Evolutionary conservation across 2,797 vertebrate species (phyloP).

Genomic region (Adelosebastes latens): DNA sequence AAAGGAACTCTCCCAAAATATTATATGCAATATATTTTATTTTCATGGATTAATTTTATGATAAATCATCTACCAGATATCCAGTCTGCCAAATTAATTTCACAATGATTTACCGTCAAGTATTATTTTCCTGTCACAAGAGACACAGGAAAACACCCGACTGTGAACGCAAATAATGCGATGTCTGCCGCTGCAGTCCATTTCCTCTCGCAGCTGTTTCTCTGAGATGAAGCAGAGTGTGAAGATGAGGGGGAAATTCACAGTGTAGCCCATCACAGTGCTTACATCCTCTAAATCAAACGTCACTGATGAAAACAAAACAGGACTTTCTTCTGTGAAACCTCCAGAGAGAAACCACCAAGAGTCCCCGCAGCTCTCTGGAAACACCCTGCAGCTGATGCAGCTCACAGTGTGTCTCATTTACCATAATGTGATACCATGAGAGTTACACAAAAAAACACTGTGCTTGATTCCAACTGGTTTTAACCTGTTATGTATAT

Average conservation of each 20-base stretch:
- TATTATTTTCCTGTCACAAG: not conserved
- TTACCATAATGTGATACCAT: not conserved
- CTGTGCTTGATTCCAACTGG: too few relatives aligned
- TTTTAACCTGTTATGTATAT: not conserved
- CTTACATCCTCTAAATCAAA: not conserved
- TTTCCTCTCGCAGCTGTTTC: not conserved
- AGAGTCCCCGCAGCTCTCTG: not conserved
- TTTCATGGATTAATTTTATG: not conserved
- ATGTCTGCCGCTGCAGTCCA: not conserved
- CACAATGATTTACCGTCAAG: not conserved
- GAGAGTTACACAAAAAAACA: not conserved
- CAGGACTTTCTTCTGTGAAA: not conserved
- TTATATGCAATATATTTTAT: not conserved
- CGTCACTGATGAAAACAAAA: not conserved
- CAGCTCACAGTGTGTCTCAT: not conserved
- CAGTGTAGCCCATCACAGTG: not conserved
- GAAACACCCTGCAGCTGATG: not conserved
- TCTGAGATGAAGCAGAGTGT: not conserved
- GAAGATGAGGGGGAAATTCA: constrained; percentile 9
- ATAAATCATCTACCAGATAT: not conserved
- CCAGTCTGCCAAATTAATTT: not conserved
- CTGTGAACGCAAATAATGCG: not conserved
- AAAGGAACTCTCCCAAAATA: not conserved
- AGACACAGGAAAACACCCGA: not conserved
- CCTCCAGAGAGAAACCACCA: constrained; percentile 17